Conservation (phyloP, 1,140 invertebrate genomes). For the Rhopalosiphum padi region DNA sequence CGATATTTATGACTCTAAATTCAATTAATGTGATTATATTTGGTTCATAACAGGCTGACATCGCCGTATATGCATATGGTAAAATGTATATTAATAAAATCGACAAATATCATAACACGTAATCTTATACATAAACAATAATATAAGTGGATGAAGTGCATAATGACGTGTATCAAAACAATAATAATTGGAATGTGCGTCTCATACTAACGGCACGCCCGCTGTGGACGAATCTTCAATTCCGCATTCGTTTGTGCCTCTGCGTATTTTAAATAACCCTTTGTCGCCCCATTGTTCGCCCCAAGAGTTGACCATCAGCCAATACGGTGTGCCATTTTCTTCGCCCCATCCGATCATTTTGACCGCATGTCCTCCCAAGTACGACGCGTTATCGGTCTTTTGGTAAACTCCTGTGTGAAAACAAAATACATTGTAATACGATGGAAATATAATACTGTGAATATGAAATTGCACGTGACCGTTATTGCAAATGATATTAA, state of each 20-base stretch:
- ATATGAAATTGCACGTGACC: not conserved
- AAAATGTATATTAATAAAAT: no score
- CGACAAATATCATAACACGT: no score
- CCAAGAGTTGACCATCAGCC: not conserved
- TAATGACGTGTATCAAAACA: not conserved
- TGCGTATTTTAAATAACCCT: not conserved
- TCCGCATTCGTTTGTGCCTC: not conserved
- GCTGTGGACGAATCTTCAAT: not conserved
- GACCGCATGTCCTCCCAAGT: slow-evolving; percentile 86
- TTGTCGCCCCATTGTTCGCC: not conserved
- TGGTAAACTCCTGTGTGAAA: slow-evolving; percentile 80
- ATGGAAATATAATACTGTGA: not conserved
- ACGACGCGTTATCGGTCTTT: slow-evolving; percentile 75
- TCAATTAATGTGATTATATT: no score
- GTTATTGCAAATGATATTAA: not conserved
- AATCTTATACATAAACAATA: no score
- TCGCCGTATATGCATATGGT: no score
- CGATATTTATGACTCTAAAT: no score
- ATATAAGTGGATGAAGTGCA: not conserved
- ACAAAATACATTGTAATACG: not conserved
- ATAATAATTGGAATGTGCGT: not conserved
- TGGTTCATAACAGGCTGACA: no score
- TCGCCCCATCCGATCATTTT: slow-evolving; percentile 80
- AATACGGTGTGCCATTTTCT: slow-evolving; percentile 68
- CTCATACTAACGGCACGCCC: not conserved